Evolutionary conservation across 1,140 invertebrate species (phyloP), one percentile per base, ranked within the genome.

Genomic region (Drosophila prosaltans): DNA sequence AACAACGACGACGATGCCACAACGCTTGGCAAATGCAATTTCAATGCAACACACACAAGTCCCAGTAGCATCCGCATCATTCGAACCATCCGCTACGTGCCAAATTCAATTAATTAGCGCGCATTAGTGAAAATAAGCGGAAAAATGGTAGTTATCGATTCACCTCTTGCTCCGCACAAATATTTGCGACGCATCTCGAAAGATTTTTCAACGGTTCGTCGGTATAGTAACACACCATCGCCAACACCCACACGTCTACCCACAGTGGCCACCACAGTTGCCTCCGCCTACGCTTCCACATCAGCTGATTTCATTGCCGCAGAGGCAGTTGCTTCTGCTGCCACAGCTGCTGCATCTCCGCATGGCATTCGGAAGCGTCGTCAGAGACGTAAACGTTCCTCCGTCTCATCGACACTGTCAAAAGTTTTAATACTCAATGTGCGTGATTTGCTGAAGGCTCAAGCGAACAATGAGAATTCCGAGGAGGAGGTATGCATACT

Each of bases 351-450:
- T 36, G 6, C 6, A 65, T 10, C 90, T 30, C 80, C 84, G 32
- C 77, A 73, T 7, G 91, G 91, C 60, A 86, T 91, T 41, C 90
- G 90, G 3, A 78, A 77, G 16, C 84, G 86, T 26, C 71, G 80
- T 36, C 68, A 83, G 40, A 66, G 80, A 58, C 81, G 91, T 9
- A 92, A 92, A 55, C 89, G 91, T 54, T 92, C 91, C 24, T 92
- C 91, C 1, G 78, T 92, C 40, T 92, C 91, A 43, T 92, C 91
- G 55, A 91, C 91, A 8, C 70, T 92, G 26, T 92, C 91, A 7
- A 91, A 91, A 83, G 90, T 92, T 54, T 73, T 92, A n/a, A 91
- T 92, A 77, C 79, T 92, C 41, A 92, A 92, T 64, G 91, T 92
- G 59, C 84, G 91, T 30, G 91, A 92, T 81, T 88, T 92, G 78